Base-by-base conservation (phyloP, 2,113 vertebrate genomes). In the Spea bombifrons region DNA sequence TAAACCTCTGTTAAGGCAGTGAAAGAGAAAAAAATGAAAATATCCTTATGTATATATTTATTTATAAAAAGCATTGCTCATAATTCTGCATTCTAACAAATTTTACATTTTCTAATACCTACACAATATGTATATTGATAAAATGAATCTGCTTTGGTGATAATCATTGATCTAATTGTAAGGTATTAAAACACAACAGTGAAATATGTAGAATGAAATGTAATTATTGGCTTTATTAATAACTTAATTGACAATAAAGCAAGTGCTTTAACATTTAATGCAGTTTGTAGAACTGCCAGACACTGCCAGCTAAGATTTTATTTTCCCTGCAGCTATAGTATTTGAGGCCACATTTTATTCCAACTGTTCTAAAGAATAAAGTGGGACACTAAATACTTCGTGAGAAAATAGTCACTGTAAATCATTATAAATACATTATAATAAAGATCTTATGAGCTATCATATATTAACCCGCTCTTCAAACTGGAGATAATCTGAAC, bases 341-440 rank as follows among this genome's bases (percentile, higher is more conserved):
- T 52, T 81, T 84, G 84, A 91, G 86, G 88, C 64, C 76, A 88
- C 89, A 90, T 90, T 92, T 91, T 90, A 89, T 86, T 90, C 88
- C 83, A 88, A 82, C 82, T 83, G 64, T 74, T 74, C 64, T 7
- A 43, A 66, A 45, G 71, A 73, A 66, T 74, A 65, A 68, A 74
- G 64, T 55, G 12, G 64, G 90, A 90, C 89, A 91, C 90, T 88
- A 89, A 89, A 89, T 89, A 90, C 85, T 91, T 85, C 90, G 87
- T 88, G 86, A 86, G 85, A 89, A 87, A 92, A 89, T 86, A 84
- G 90, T 89, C 87, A 85, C 85, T 89, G 87, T 92, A 92, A 92
- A 92, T 92, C 91, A 93, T 93, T 92, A 91, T 92, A 92, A 93
- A 91, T 91, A 86, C 88, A 92, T 92, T 92, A 91, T 90, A 91